Evolutionary conservation across 2,113 vertebrate species (phyloP).

Genomic region (Meleagris gallopavo): DNA sequence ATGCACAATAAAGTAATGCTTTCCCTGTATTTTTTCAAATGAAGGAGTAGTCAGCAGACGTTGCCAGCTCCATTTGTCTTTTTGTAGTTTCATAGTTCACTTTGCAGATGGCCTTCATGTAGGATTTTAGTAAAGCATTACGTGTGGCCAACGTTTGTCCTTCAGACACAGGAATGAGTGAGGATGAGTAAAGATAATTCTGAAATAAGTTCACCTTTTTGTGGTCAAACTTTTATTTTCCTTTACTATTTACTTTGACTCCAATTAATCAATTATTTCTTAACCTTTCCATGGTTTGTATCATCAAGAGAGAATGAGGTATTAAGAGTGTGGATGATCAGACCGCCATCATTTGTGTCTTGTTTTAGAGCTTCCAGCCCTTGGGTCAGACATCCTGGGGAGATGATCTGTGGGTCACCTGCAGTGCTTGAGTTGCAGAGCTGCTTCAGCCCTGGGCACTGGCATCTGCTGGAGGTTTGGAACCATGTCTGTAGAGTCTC

Average conservation of each 20-base stretch:
- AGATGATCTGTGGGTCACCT: neutral
- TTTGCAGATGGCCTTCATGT: neutral
- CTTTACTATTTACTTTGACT: neutral
- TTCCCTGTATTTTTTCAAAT: neutral
- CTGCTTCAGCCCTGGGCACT: neutral
- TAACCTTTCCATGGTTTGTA: conserved; percentile 11
- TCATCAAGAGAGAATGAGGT: neutral
- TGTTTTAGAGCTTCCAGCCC: neutral
- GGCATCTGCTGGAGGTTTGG: neutral
- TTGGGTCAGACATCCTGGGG: neutral
- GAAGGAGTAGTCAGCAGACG: neutral
- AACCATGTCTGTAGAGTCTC: neutral
- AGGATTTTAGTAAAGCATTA: neutral
- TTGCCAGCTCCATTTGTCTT: neutral
- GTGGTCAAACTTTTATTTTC: neutral
- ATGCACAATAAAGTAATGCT: neutral
- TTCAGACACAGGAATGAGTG: neutral
- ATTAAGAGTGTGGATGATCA: neutral
- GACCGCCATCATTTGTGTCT: neutral
- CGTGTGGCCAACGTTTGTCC: neutral
- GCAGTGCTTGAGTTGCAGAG: neutral
- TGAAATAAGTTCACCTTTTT: neutral
- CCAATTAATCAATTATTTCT: neutral
- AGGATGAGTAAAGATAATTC: neutral
- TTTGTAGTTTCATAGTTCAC: neutral